These are phyloP conservation scores for Cricetomys ansorgei DNA, from an alignment of 2,113 vertebrate species.

Conservation along the genomic window DNA sequence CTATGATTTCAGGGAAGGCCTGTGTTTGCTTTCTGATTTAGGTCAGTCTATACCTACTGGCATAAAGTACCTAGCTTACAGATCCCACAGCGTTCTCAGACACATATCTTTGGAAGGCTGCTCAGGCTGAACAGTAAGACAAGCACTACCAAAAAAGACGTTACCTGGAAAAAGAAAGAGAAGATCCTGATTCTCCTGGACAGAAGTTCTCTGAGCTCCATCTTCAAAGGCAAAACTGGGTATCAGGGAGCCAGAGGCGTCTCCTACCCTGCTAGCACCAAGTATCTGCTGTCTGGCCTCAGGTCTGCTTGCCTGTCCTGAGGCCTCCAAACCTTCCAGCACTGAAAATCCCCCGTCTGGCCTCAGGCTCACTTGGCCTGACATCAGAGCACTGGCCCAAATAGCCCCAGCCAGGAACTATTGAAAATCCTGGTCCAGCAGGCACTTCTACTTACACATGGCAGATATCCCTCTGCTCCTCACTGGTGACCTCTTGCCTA, in stretches of 20 bases:
- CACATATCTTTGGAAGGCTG: conserved; percentile 31
- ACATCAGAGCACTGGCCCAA: background rate
- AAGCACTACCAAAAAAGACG: conserved; percentile 58
- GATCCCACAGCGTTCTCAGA: conserved; percentile 45
- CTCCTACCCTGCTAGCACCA: background rate
- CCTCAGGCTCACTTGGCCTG: background rate
- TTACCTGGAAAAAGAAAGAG: conserved; percentile 13
- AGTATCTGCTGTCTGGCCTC: no score
- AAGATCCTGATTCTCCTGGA: background rate
- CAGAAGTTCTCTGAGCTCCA: background rate
- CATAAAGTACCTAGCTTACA: conserved; percentile 52
- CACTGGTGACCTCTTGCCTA: background rate
- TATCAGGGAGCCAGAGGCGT: background rate
- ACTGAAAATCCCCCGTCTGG: background rate
- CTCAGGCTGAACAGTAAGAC: conserved; percentile 24
- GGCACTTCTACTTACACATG: fast-evolving
- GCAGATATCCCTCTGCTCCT: background rate
- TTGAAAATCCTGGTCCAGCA: background rate
- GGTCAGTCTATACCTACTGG: conserved; percentile 60
- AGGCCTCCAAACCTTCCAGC: no score
- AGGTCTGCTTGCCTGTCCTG: background rate
- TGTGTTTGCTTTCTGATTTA: background rate
- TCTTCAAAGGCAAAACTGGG: background rate
- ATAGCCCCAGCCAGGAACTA: background rate
- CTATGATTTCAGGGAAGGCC: conserved; percentile 39